phyloP scores from a whole-genome alignment of 2,797 vertebrate genomes.

The Rhinichthys osculus region DNA sequence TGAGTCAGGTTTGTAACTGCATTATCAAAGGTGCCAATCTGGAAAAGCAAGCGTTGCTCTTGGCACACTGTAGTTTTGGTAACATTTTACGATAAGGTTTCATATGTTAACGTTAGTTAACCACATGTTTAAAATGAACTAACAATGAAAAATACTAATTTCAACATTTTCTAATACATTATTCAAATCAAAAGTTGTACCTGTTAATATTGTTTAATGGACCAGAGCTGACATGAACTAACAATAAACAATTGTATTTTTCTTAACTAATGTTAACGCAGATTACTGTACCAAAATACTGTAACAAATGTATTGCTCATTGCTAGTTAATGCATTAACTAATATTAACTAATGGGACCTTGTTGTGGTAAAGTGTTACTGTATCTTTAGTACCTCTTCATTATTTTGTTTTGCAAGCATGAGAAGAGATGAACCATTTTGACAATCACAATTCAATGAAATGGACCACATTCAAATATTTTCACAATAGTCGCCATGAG shows the following conservation, averaged over 20 bases:
- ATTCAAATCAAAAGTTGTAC: neutral
- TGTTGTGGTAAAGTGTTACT: neutral
- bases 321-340: neutral
- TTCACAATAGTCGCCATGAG: neutral
- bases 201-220: neutral
- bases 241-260: neutral
- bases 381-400: constrained; percentile 31
- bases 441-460: constrained; percentile 11
- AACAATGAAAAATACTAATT: neutral
- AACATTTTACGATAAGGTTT: neutral
- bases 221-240: neutral
- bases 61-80: constrained; percentile 22
- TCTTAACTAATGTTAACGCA: neutral
- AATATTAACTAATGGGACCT: neutral
- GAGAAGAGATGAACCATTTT: constrained; percentile 25
- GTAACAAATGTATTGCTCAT: neutral
- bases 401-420: neutral
- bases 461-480: neutral
- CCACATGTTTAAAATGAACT: neutral
- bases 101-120: neutral
- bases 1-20: constrained; percentile 61
- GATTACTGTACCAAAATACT: neutral
- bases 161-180: neutral
- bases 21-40: constrained; percentile 55
- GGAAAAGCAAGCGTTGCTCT: constrained; percentile 50